phyloP scores from a whole-genome alignment of 2,113 vertebrate species.

The Lampris megalopsis region DNA sequence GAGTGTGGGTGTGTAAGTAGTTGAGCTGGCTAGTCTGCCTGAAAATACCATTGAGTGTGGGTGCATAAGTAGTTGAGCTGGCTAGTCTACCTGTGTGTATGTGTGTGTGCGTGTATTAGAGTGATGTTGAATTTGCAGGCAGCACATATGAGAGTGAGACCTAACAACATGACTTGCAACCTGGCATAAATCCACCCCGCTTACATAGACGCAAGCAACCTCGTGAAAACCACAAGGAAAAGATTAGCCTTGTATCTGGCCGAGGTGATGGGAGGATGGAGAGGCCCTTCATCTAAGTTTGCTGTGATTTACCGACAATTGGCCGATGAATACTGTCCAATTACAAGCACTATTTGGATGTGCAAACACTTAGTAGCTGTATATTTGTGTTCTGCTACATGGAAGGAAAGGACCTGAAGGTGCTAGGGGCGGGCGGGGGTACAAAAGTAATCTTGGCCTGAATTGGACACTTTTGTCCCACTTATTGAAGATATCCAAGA shows the following conservation, averaged over 20 bases:
- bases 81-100: background rate
- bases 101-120: background rate
- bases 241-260: conserved; percentile 66
- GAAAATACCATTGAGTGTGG: background rate
- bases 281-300: background rate
- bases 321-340: too few species aligned
- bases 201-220: conserved; percentile 40
- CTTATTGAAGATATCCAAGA: background rate
- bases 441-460: background rate
- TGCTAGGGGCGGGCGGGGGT: too few species aligned
- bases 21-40: background rate
- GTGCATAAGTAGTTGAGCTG: background rate
- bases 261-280: conserved; percentile 15
- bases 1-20: background rate
- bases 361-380: background rate
- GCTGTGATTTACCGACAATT: background rate
- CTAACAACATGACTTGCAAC: conserved; percentile 18
- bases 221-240: conserved; percentile 79
- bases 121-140: background rate
- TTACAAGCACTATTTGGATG: too few species aligned
- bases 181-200: conserved; percentile 27
- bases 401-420: background rate
- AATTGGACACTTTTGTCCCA: background rate
- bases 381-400: background rate
- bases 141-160: background rate